phyloP scores from a whole-genome alignment of 2,888 invertebrate species.

The Clistopyga incitator region DNA sequence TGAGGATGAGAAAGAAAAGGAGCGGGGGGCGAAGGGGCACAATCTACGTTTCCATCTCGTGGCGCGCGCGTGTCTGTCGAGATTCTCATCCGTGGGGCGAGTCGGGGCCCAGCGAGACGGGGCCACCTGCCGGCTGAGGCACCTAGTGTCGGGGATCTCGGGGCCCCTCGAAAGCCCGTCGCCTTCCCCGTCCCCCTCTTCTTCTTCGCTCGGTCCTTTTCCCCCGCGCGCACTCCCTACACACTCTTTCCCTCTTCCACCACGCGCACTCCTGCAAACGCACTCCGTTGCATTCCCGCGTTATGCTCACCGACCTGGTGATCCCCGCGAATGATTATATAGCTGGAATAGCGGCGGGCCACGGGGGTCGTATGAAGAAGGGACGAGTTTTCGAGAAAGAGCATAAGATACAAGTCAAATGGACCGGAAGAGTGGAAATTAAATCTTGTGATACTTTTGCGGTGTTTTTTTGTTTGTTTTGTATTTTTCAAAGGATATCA shows the following conservation, averaged over 20 bases:
- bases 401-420: conserved; percentile 24
- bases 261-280: conserved; percentile 65
- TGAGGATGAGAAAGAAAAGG: conserved; percentile 57
- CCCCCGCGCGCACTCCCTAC: conserved; percentile 26
- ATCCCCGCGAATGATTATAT: conserved; percentile 77
- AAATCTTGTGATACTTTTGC: not conserved
- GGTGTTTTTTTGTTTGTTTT: not conserved
- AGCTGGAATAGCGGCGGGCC: conserved; percentile 48
- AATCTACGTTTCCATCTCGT: conserved; percentile 83
- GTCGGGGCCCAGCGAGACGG: conserved; percentile 76
- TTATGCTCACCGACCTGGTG: conserved; percentile 76
- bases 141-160: conserved; percentile 58
- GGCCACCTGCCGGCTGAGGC: conserved; percentile 79
- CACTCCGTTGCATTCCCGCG: conserved; percentile 76
- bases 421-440: conserved; percentile 11
- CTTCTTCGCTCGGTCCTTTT: conserved; percentile 33
- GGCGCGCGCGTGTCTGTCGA: conserved; percentile 83
- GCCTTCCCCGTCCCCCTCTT: conserved; percentile 22
- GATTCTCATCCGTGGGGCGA: conserved; percentile 79
- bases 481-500: not conserved
- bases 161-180: conserved; percentile 47
- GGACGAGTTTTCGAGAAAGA: conserved; percentile 22
- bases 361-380: conserved; percentile 38
- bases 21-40: conserved; percentile 71
- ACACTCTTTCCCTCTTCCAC: conserved; percentile 8